Base-by-base conservation (phyloP, 2,888 invertebrate species). In the Stegophylla sp. region DNA sequence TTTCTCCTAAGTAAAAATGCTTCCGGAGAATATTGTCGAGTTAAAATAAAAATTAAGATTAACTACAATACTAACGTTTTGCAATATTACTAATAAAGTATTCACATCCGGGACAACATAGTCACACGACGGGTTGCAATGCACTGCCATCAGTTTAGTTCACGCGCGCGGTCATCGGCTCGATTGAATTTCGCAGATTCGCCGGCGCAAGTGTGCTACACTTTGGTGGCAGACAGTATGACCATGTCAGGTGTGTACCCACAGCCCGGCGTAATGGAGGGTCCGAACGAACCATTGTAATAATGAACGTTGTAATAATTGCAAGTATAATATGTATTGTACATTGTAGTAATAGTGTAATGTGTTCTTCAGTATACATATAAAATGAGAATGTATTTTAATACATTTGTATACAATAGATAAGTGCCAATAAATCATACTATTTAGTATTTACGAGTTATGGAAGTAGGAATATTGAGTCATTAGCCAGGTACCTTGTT, bases 131-230 rank as follows among this genome's bases (percentile, higher is more conserved):
- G 45, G 41, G 69, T 34, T 61, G 63, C 61, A 28, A 48, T 61
- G 79, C 79, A 79, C 79, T 79, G 69, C 71, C 71, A 79, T 51
- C 71, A 20, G 45, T 63, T 41, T 20, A 41, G 79, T 79, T 79
- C 45, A 51, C 61, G 79, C 79, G 79, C 79, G 51, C 79, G 71
- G 79, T 79, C 79, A 71, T 79, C 79, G 79, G 79, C 79, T 79
- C 79, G 69, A 79, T 79, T 45, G 79, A 51, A 79, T 79, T 79
- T 79, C 71, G 79, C 79, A 79, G 79, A 79, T 79, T 79, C 61
- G 79, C 71, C 71, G 41, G 41, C 79, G 71, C 79, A 48, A 71
- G 79, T 71, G 67, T 51, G 63, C 59, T 63, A 41, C 64, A 43
- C 72, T n/a, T n/a, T n/a, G 72, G 34, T 61, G 23, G 61, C 45